Evolutionary conservation across 2,888 invertebrate genomes (phyloP).

Genomic region (Bugula neritina): DNA sequence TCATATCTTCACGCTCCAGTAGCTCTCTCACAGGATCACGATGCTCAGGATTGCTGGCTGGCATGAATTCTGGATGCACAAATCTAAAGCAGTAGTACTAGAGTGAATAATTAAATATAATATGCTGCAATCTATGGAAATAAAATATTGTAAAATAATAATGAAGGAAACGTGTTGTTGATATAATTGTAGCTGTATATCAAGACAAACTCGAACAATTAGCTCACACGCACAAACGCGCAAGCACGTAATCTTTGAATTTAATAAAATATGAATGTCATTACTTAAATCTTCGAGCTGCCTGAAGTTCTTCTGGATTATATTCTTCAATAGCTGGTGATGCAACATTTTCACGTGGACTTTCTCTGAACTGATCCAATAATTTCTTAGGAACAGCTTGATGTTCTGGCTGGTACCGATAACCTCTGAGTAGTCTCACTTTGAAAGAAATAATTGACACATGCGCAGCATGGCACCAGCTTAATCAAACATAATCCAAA

Average conservation of each 20-base stretch:
- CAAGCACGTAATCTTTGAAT: too few species aligned
- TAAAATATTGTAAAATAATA: too few species aligned
- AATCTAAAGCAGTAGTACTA: constrained; percentile 38
- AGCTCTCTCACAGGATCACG: constrained; percentile 78
- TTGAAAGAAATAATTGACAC: too few species aligned
- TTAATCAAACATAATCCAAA: too few species aligned
- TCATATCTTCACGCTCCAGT: constrained; percentile 86
- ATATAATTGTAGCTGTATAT: too few species aligned
- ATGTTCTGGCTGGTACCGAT: neutral
- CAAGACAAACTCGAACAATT: too few species aligned
- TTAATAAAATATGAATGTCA: too few species aligned
- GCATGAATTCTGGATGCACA: constrained; percentile 82
- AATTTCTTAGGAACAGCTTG: constrained; percentile 28
- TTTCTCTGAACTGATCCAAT: constrained; percentile 30
- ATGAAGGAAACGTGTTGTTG: too few species aligned
- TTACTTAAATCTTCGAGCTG: constrained; percentile 33
- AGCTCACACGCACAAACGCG: too few species aligned
- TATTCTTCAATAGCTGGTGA: constrained; percentile 22
- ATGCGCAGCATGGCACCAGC: too few species aligned
- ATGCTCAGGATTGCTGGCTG: constrained; percentile 71
- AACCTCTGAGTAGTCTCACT: constrained; percentile 10
- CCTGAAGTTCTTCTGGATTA: neutral
- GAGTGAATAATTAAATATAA: too few species aligned
- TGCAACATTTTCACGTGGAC: constrained; percentile 6
- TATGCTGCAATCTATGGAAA: too few species aligned